Evolutionary conservation across 2,888 invertebrate genomes (phyloP), one percentile per base, ranked within the genome.

Genomic region (Exephanes ischioxanthus): DNA sequence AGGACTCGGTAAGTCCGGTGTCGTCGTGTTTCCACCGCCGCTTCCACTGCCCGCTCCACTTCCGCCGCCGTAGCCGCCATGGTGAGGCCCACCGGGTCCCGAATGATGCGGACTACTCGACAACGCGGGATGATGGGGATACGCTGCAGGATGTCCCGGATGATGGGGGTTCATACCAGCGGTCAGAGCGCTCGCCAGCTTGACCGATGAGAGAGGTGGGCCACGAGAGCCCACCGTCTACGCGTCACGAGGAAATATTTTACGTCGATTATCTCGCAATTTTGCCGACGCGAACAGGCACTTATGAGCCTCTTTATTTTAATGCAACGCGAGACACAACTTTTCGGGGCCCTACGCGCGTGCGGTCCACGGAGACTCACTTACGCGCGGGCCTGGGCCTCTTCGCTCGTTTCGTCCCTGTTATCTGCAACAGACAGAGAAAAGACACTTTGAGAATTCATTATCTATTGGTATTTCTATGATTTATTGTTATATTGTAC

Each of bases 91-190:
- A 86, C 93, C 92, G 77, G 93, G 91, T 83, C 92, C 90, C 76
- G 95, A 93, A 86, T 94, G 94, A 90, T 94, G 93, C 81, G 93
- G 93, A 94, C 95, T 89, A 93, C 95, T 92, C 94, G 95, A 91
- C 92, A 94, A 88, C 94, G 94, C 91, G 94, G 95, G 92, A 87
- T 94, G 94, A 91, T 94, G 94, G 89, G 94, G 95, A 94, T 96
- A 96, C 94, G 91, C 91, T 88, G 92, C 91, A 77, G 92, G 91
- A 88, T 93, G 93, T 89, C 92, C 92, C 91, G 92, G 97, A 96
- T 97, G 97, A 95, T 97, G 97, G 95, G 97, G 97, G 97, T 97
- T 98, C 97, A 98, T 97, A 95, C 97, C 97, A 95, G 96, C 95
- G 95, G 97, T 96, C 94, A 96, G 95, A 95, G 97, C 96, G 96